Conservation (phyloP, 2,888 invertebrate genomes). For the Diadegma fenestrale region DNA sequence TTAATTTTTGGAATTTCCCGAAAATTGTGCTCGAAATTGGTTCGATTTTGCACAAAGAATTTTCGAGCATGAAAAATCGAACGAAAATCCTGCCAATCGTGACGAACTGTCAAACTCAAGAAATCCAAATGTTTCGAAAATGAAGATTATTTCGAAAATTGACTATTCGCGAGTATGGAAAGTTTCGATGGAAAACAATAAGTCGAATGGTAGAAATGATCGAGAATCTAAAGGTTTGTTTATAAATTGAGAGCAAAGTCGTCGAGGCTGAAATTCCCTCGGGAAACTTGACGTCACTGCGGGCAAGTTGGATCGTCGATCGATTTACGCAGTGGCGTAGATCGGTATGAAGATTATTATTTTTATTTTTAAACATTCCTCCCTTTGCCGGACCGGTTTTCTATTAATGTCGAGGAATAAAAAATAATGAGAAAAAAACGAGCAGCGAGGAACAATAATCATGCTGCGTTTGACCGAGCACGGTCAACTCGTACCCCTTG, state of each 20-base stretch:
- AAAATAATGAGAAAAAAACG: slow-evolving; percentile 17
- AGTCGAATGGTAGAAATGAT: background rate
- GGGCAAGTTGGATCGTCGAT: slow-evolving; percentile 10
- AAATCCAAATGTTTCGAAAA: background rate
- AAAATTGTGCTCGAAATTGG: background rate
- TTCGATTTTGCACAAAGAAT: background rate
- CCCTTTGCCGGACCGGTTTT: background rate
- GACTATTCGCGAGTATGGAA: background rate
- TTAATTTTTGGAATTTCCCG: no score
- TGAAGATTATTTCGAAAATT: background rate
- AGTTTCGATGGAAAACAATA: background rate
- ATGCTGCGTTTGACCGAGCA: background rate
- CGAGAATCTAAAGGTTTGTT: slow-evolving; percentile 8
- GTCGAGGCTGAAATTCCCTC: slow-evolving; percentile 21
- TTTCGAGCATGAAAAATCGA: background rate
- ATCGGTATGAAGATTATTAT: slow-evolving; percentile 8
- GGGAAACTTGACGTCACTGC: slow-evolving; percentile 3
- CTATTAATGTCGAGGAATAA: background rate
- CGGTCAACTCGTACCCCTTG: background rate
- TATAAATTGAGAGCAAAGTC: background rate
- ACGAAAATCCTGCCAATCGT: background rate
- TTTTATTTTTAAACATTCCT: slow-evolving; percentile 7
- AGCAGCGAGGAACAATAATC: background rate
- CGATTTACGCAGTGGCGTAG: slow-evolving; percentile 33
- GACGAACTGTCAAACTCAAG: slow-evolving; percentile 13